Evolutionary conservation across 1,140 invertebrate genomes (phyloP).

Genomic region (Ruditapes philippinarum): DNA sequence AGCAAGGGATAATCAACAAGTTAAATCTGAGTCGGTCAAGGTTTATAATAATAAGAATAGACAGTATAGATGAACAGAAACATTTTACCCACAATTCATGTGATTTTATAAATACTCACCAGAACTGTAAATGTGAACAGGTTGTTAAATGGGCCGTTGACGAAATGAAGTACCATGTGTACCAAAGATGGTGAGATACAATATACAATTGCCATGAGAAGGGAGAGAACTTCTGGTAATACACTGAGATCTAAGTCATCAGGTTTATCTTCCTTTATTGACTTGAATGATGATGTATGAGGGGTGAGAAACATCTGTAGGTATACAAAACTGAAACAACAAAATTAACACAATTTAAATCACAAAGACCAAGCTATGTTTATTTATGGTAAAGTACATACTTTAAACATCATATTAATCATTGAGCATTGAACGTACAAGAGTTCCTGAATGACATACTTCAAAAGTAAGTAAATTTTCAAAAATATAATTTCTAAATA

Average conservation of each 20-base stretch:
- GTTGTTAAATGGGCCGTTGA: constrained; percentile 39
- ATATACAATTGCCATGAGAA: constrained; percentile 48
- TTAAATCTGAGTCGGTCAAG: too few species aligned
- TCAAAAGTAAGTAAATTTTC: too few species aligned
- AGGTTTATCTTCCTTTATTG: not conserved
- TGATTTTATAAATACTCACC: constrained; percentile 40
- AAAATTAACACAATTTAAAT: not conserved
- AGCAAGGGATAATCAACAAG: too few species aligned
- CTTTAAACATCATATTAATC: too few species aligned
- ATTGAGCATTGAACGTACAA: too few species aligned
- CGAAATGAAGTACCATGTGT: constrained; percentile 39
- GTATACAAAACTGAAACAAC: constrained; percentile 57
- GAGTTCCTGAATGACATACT: too few species aligned
- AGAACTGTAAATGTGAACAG: constrained; percentile 39
- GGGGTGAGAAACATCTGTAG: constrained; percentile 62
- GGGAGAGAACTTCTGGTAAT: constrained; percentile 55
- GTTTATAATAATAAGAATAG: too few species aligned
- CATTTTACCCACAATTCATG: too few species aligned
- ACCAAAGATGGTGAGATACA: constrained; percentile 24
- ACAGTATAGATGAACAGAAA: too few species aligned
- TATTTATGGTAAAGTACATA: too few species aligned
- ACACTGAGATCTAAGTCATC: constrained; percentile 45
- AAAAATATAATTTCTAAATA: too few species aligned
- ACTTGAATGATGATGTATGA: constrained; percentile 60
- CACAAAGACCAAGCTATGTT: too few species aligned